Percentiles rank a stretch among this genome's conserved stretches.
Evolutionary conservation across 1,140 invertebrate species (phyloP).

Genomic region (Dinoponera quadriceps): DNA sequence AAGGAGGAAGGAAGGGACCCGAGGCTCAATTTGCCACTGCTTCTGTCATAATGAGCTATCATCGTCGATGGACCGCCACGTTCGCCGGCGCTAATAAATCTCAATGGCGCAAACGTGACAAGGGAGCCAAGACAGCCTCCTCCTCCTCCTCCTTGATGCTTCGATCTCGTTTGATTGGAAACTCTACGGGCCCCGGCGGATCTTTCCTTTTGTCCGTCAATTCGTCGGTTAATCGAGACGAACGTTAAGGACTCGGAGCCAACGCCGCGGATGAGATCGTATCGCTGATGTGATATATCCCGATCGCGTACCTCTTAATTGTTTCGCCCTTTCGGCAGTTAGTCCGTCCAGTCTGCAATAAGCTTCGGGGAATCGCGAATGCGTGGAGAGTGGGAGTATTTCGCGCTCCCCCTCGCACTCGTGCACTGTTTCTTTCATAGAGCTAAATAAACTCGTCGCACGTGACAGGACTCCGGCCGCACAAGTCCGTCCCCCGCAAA

Average conservation of each 20-base stretch:
- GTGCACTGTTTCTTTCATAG: conserved; percentile 65
- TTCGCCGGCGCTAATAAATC: conserved; percentile 49
- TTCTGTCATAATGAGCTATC: conserved; percentile 28
- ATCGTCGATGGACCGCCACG: conserved; percentile 28
- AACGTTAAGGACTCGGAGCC: conserved; percentile 34
- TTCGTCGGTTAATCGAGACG: conserved; percentile 65
- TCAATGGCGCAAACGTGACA: conserved; percentile 51
- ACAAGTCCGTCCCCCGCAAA: conserved; percentile 48
- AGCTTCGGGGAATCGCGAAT: conserved; percentile 31
- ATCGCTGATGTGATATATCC: conserved; percentile 56
- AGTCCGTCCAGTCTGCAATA: conserved; percentile 55
- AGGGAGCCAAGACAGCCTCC: conserved; percentile 2
- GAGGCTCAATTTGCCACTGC: background rate
- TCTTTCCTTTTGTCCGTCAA: conserved; percentile 65
- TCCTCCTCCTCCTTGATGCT: background rate
- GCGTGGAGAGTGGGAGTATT: conserved; percentile 39
- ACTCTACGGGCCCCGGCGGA: background rate
- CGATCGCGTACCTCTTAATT: conserved; percentile 70
- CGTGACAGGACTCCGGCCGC: conserved; percentile 71
- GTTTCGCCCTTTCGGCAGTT: conserved; percentile 61
- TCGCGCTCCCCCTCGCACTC: conserved; percentile 25
- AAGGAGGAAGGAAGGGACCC: background rate
- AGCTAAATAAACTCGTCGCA: conserved; percentile 74
- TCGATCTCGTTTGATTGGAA: conserved; percentile 58
- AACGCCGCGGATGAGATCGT: conserved; percentile 55